Percentiles rank a stretch among this genome's conserved stretches.
These are phyloP conservation scores for Micropterix aruncella DNA, from an alignment of 2,888 invertebrate genomes.

Conservation along the genomic window DNA sequence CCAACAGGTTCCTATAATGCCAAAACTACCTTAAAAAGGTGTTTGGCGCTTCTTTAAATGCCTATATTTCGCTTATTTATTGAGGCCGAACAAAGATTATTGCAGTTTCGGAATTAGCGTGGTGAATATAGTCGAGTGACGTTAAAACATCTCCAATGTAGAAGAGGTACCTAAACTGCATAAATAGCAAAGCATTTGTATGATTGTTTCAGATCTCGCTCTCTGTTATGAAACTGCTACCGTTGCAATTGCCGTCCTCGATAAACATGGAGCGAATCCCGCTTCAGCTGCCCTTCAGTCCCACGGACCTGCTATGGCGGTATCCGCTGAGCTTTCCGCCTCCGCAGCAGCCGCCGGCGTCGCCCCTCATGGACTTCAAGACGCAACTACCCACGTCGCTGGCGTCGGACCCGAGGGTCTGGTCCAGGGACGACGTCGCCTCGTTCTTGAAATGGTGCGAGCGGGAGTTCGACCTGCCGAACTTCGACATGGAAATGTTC, in stretches of 20 bases:
- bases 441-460: conserved; percentile 85
- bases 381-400: conserved; percentile 72
- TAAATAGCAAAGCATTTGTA: no score
- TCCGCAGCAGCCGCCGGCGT: conserved; percentile 45
- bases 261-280: conserved; percentile 63
- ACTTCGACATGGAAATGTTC: conserved; percentile 85
- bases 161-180: no score
- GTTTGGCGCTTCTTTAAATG: no score
- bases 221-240: conserved; percentile 52
- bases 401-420: conserved; percentile 78
- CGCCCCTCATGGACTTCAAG: conserved; percentile 71
- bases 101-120: no score
- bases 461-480: conserved; percentile 81
- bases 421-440: conserved; percentile 82
- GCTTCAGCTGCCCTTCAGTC: conserved; percentile 64
- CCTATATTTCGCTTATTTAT: no score
- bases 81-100: no score
- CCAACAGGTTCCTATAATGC: no score
- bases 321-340: conserved; percentile 68
- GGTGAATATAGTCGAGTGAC: no score
- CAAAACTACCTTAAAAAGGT: no score
- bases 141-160: no score
- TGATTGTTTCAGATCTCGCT: no score
- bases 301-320: conserved; percentile 75
- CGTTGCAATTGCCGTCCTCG: conserved; percentile 56